Evolutionary conservation across 2,113 vertebrate genomes (phyloP).

Genomic region (Apteryx owenii): DNA sequence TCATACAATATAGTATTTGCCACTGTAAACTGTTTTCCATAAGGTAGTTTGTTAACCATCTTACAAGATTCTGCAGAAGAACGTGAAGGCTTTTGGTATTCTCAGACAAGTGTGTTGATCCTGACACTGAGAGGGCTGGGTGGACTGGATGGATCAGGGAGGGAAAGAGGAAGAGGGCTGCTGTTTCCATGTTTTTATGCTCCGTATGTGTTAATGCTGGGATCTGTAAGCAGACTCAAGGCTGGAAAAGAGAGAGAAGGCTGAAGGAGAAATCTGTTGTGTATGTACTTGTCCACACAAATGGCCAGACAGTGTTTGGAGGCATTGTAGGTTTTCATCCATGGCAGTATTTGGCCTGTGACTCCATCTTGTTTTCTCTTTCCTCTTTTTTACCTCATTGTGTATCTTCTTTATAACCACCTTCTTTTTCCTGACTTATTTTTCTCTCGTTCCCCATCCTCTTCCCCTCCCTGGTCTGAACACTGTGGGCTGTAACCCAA

Average conservation of each 20-base stretch:
- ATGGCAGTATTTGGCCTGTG: fast-evolving
- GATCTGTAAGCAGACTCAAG: neutral
- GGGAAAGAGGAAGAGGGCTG: fast-evolving
- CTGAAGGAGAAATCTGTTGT: fast-evolving
- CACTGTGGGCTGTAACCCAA: constrained; percentile 61
- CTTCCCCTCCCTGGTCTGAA: neutral
- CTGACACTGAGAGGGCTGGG: neutral
- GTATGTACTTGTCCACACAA: fast-evolving
- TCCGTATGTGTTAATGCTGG: fast-evolving
- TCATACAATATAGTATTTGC: fast-evolving
- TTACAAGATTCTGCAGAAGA: fast-evolving
- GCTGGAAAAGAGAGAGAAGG: neutral
- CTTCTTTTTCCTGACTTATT: neutral
- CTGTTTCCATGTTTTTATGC: neutral
- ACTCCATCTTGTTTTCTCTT: neutral
- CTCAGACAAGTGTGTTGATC: neutral
- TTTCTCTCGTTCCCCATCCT: neutral
- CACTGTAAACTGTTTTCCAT: fast-evolving
- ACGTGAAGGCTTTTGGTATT: fast-evolving
- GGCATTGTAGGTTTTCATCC: fast-evolving
- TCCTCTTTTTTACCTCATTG: neutral
- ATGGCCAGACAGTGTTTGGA: neutral
- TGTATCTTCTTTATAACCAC: neutral
- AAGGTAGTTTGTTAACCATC: neutral
- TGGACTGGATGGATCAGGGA: fast-evolving